Base-by-base conservation (phyloP, 2,888 invertebrate species). In the Pristionchus fissidentatus region DNA sequence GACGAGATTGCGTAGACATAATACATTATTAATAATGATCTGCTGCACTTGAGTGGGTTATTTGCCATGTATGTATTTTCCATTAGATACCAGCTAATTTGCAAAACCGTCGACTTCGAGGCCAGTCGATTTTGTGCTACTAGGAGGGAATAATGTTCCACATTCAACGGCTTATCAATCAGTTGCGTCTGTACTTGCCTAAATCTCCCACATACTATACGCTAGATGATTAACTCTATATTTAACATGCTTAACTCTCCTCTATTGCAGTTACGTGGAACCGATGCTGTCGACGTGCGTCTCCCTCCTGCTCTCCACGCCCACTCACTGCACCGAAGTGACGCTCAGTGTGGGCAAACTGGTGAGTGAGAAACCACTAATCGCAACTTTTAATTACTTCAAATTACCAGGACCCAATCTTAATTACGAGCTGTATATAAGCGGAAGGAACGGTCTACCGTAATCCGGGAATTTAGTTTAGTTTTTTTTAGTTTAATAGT, bases 271-370 rank as follows among this genome's bases (percentile, higher is more conserved):
- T 41, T 99, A 97, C 93, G 97, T 98, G 29, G 98, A 99, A 92
- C 96, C 97, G 0, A 96, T 97, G 0, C 94, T 99, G 83, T 96
- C 96, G 15, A 94, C 97, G 80, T 95, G 96, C n/a, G 93, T 99
- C 85, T 97, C 97, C 92, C 94, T 98, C 83, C 87, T 93, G 26
- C 88, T 92, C 70, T 87, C 84, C 22, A 90, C 90, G 7, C 85
- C 88, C 13, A 82, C 87, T 5, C 84, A 86, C 66, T 87, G 87
- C 79, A 86, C 87, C 10, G 92, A 93, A 49, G 90, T 92, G 13
- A 87, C 90, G 13, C 88, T 87, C 70, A 86, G 90, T 57, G 86
- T 90, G 60, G 91, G 92, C 38, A 92, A 91, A 86, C 84, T 92
- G 86, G 90, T 91, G 52, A 80, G 86, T 55, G 4, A 22, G 4